phyloP scores from a whole-genome alignment of 2,888 invertebrate genomes.

The Microplitis deprimator region DNA sequence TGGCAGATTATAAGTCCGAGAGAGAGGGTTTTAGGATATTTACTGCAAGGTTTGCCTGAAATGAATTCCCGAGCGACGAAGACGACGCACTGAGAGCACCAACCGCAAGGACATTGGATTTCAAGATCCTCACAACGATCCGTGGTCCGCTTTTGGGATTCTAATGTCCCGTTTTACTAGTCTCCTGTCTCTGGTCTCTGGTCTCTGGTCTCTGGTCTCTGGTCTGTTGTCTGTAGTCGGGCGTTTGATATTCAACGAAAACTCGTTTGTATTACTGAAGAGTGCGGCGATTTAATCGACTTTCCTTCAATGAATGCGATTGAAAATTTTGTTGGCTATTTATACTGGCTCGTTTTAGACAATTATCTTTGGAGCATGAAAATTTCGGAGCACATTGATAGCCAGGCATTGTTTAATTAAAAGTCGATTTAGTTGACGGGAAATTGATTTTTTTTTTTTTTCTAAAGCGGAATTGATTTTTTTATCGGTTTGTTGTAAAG shows the following conservation, averaged over 20 bases:
- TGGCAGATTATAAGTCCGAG: conserved; percentile 6
- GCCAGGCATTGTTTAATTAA: conserved; percentile 3
- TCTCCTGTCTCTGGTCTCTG: background rate
- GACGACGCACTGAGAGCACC: conserved; percentile 33
- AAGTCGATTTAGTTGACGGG: conserved; percentile 3
- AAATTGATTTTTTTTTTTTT: background rate
- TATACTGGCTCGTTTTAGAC: background rate
- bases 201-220: too few relatives aligned
- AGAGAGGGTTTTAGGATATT: conserved; percentile 42
- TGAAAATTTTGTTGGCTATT: background rate
- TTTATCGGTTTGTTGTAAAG: background rate
- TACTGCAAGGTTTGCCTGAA: conserved; percentile 45
- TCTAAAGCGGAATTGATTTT: background rate
- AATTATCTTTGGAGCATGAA: conserved; percentile 5
- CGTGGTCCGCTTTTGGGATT: conserved; percentile 36
- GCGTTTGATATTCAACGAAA: conserved; percentile 4
- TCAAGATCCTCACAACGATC: conserved; percentile 36
- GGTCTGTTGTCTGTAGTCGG: background rate
- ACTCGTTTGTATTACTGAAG: background rate
- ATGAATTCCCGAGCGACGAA: conserved; percentile 42
- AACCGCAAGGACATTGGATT: conserved; percentile 45
- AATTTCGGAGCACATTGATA: background rate
- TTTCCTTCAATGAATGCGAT: background rate
- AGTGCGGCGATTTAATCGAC: background rate
- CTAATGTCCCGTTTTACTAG: conserved; percentile 11